These are phyloP conservation scores for Drosophila fulvimacula DNA, from an alignment of 2,888 invertebrate species.

Conservation along the genomic window DNA sequence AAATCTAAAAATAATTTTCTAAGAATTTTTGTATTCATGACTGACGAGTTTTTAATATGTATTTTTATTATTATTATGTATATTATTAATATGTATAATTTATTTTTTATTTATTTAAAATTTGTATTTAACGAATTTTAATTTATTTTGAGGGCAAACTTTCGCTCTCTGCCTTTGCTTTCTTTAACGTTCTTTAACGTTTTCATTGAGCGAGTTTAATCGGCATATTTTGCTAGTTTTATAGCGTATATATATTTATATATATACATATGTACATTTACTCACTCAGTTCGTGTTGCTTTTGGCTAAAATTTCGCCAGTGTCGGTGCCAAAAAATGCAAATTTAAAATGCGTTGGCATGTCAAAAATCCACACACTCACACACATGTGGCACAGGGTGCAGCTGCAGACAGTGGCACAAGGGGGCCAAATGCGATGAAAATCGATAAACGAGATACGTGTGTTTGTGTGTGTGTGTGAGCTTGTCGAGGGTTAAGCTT, in stretches of 20 bases:
- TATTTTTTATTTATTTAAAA: no score
- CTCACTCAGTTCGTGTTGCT: slow-evolving; percentile 28
- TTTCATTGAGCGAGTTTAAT: slow-evolving; percentile 22
- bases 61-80: no score
- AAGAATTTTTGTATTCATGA: no score
- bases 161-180: neutral
- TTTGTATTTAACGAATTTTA: no score
- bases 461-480: slow-evolving; percentile 30
- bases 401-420: slow-evolving; percentile 45
- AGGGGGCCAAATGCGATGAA: slow-evolving; percentile 46
- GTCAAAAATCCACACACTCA: slow-evolving; percentile 61
- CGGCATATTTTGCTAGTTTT: slow-evolving; percentile 55
- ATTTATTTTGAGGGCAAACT: neutral
- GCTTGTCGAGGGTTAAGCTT: slow-evolving; percentile 67
- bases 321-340: slow-evolving; percentile 77
- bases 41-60: neutral
- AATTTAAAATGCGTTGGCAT: slow-evolving; percentile 80
- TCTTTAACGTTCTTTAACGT: neutral
- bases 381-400: slow-evolving; percentile 47
- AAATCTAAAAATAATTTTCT: neutral
- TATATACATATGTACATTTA: neutral
- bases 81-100: no score
- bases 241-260: slow-evolving; percentile 12
- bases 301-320: slow-evolving; percentile 66
- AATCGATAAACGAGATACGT: slow-evolving; percentile 68